Percentiles rank a stretch among this genome's conserved stretches.
Evolutionary conservation across 2,113 vertebrate genomes (phyloP).

Genomic region (Nycticorax nycticorax): DNA sequence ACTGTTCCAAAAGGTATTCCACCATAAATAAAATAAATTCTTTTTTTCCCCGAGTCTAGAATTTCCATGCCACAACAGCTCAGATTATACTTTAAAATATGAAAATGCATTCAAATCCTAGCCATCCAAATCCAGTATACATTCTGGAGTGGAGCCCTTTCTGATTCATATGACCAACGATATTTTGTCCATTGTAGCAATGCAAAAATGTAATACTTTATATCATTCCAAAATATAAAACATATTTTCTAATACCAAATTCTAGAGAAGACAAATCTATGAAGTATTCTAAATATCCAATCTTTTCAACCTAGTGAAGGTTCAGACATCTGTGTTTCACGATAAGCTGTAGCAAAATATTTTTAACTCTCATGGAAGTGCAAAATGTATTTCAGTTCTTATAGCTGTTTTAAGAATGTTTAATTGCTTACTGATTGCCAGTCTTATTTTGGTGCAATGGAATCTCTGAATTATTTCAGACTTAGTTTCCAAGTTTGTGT

Average conservation of each 20-base stretch:
- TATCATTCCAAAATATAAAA: neutral
- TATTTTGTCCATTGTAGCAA: neutral
- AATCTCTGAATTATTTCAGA: neutral
- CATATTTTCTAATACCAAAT: neutral
- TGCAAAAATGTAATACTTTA: neutral
- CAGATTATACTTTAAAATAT: neutral
- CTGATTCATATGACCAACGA: neutral
- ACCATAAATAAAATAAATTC: neutral
- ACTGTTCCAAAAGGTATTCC: neutral
- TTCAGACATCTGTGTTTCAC: neutral
- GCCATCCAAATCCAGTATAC: neutral
- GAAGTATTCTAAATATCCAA: neutral
- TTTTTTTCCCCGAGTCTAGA: neutral
- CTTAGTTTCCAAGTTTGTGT: neutral
- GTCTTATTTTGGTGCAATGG: neutral
- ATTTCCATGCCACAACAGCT: neutral
- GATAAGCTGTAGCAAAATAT: neutral
- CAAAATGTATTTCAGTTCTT: neutral
- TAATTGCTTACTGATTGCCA: neutral
- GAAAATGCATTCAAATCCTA: neutral
- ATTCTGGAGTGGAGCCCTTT: neutral
- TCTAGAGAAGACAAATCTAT: neutral
- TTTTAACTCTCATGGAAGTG: neutral
- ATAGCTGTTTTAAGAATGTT: neutral
- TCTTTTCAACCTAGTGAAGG: neutral